Percentiles rank a stretch among this genome's conserved stretches.
These are phyloP conservation scores for Labroides dimidiatus DNA, from an alignment of 2,797 vertebrate species.

Conservation along the genomic window DNA sequence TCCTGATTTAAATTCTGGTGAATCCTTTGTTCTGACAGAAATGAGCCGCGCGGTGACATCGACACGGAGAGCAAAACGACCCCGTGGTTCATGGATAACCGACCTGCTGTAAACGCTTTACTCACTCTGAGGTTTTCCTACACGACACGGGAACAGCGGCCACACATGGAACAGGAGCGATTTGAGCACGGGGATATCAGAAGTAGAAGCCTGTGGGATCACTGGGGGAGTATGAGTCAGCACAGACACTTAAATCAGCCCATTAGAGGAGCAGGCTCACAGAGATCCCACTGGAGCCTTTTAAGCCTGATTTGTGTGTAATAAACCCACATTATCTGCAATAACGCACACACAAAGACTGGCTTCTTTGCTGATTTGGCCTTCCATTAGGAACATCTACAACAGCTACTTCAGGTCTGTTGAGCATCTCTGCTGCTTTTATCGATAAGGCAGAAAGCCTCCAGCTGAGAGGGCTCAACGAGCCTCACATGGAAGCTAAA, in stretches of 20 bases:
- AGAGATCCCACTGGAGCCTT: slow-evolving; percentile 57
- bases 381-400: slow-evolving; percentile 56
- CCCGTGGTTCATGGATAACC: background rate
- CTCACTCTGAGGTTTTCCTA: background rate
- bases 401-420: slow-evolving; percentile 12
- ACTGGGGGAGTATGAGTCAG: slow-evolving; percentile 66
- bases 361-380: slow-evolving; percentile 32
- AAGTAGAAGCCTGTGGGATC: slow-evolving; percentile 61
- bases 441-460: slow-evolving; percentile 37
- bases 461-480: slow-evolving; percentile 11
- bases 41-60: background rate
- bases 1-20: background rate
- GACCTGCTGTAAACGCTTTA: background rate
- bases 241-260: slow-evolving; percentile 55
- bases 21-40: slow-evolving; percentile 13
- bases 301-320: slow-evolving; percentile 63
- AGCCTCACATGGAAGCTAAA: slow-evolving; percentile 25
- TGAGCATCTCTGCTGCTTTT: slow-evolving; percentile 41
- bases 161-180: slow-evolving; percentile 50
- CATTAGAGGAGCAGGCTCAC: slow-evolving; percentile 65
- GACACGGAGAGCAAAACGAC: background rate
- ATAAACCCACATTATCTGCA: slow-evolving; percentile 75
- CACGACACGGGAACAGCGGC: background rate
- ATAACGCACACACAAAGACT: slow-evolving; percentile 47
- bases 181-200: slow-evolving; percentile 29